Base-by-base conservation (phyloP, 2,888 invertebrate genomes). In the Hymenopus coronatus region DNA sequence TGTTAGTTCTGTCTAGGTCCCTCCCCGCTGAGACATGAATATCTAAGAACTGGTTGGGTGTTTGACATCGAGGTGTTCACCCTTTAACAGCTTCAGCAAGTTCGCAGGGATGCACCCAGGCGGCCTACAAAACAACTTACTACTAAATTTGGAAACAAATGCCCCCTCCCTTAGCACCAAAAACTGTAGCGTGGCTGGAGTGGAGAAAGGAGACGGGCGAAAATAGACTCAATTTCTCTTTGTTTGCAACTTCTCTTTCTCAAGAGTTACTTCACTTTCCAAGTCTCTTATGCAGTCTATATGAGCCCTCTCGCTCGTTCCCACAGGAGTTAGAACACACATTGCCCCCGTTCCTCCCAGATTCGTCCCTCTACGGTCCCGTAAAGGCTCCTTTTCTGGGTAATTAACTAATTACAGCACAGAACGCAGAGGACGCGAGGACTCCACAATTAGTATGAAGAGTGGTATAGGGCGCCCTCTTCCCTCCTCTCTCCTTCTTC, bases 401-500 rank as follows among this genome's bases (percentile, higher is more conserved):
- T 89, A 89, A 89, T 89, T 89, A 89, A 89, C 89, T 89, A 89
- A 89, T 89, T 89, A 89, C 89, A 46, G 30, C 28, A 83, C 82
- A 25, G 83, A 30, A 88, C 88, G 46, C 82, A 88, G 84, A 83
- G 82, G 82, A 33, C 82, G 30, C 54, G 54, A 70, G 54, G 54
- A 70, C 54, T 70, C 89, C 89, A 88, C 89, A 89, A 89, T 89
- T 89, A 89, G 89, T 88, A 88, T 85, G 88, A 88, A 89, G 89
- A 86, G 89, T 89, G 88, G 89, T 85, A 85, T 83, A 82, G 81
- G 70, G 82, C 82, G 82, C 83, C 86, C 40, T 83, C 46, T 84
- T 89, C 84, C 84, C 87, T 84, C 88, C 54, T 70, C 40, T 70
- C 54, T 70, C 54, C 54, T 89, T 33, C 33, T 87, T 87, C 83